Percentiles rank a stretch among this genome's conserved stretches.
Evolutionary conservation across 2,797 vertebrate species (phyloP).

Genomic region (Artibeus jamaicensis): DNA sequence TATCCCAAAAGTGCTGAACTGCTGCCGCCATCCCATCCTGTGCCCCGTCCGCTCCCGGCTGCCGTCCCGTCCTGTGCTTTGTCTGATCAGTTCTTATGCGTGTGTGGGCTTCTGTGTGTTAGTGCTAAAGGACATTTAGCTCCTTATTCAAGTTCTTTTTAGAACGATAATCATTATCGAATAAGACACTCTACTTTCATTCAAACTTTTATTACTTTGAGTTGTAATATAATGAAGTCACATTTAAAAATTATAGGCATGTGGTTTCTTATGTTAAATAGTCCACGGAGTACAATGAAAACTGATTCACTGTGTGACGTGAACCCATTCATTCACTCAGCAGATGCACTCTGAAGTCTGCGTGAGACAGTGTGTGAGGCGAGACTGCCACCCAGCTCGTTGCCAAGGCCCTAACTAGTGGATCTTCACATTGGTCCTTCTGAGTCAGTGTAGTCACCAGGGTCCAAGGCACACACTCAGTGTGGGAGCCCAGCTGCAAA

Average conservation of each 20-base stretch:
- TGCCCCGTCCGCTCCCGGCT: too few relatives aligned
- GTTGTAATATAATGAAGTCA: background rate
- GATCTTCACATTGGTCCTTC: background rate
- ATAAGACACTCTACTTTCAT: background rate
- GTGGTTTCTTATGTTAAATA: background rate
- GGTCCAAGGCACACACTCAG: background rate
- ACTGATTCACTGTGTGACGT: background rate
- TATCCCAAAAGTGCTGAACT: background rate
- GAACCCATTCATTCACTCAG: background rate
- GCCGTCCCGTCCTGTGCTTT: background rate
- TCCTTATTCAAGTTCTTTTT: background rate
- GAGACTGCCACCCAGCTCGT: background rate
- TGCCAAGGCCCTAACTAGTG: background rate
- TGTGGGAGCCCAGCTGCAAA: background rate
- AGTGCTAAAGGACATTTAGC: background rate
- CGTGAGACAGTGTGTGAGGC: background rate
- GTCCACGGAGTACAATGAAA: background rate
- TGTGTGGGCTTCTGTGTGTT: background rate
- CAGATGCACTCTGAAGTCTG: background rate
- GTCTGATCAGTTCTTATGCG: background rate
- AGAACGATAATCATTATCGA: background rate
- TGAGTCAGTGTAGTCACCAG: background rate
- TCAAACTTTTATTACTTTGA: constrained; percentile 1
- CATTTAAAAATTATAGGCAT: background rate
- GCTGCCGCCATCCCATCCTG: background rate